phyloP scores from a whole-genome alignment of 64 coral and sea anemone species.

The Pocillopora verrucosa region DNA sequence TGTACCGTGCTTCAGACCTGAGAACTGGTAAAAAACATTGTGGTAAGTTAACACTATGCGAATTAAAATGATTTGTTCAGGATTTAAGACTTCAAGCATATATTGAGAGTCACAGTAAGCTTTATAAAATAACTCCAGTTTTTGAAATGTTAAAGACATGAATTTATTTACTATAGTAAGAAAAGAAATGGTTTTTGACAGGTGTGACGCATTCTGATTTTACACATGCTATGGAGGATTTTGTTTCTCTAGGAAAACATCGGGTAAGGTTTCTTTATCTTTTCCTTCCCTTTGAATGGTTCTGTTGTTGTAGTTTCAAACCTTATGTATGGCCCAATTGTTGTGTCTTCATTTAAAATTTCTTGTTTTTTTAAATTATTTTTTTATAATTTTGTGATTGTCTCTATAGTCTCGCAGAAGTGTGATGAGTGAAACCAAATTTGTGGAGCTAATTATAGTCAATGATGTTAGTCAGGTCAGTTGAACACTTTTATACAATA shows the following conservation, averaged over 20 bases:
- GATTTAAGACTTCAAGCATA: too few relatives aligned
- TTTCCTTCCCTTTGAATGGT: too few relatives aligned
- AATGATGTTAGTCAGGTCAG: conserved; percentile 67
- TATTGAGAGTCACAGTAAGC: too few relatives aligned
- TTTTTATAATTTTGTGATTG: neutral
- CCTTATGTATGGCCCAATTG: too few relatives aligned
- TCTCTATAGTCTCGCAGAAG: conserved; percentile 28
- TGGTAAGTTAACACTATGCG: neutral
- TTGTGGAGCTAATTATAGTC: conserved; percentile 55
- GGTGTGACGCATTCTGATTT: conserved; percentile 1
- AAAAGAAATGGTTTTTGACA: neutral
- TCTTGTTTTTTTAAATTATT: neutral
- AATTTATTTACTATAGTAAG: neutral
- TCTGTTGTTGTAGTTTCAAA: too few relatives aligned
- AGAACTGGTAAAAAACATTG: neutral
- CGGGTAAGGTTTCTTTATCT: neutral
- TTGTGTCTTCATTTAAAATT: too few relatives aligned
- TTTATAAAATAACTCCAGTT: too few relatives aligned
- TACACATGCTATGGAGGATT: neutral
- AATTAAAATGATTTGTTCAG: too few relatives aligned
- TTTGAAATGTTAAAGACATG: too few relatives aligned
- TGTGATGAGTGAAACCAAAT: conserved; percentile 55
- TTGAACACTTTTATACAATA: neutral
- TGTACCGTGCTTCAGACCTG: conserved; percentile 18
- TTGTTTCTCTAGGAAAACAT: conserved; percentile 7